Evolutionary conservation across 2,797 vertebrate species (phyloP), one percentile per base, ranked within the genome.

Genomic region (Merluccius polli): DNA sequence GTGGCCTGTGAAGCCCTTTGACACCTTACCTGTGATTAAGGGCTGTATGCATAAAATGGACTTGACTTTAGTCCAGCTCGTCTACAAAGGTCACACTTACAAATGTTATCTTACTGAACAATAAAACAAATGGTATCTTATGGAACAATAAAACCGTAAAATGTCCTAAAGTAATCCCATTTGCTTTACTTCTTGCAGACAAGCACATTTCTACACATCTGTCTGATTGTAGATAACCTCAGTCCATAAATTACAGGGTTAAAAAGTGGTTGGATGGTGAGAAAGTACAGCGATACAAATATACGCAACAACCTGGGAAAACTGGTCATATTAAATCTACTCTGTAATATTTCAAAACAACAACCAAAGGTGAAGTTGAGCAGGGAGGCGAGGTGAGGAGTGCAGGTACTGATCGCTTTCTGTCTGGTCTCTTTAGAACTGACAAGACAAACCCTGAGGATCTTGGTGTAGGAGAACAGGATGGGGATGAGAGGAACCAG

Each of bases 201-300:
- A 8, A 84, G 16, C 0, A 82, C 0, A 8, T 29, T 75, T 76
- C 73, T 78, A 36, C 63, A 76, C 2, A 65, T 13, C 3, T 31
- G 15, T 7, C 72, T 68, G 1, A 90, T 87, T 35, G 79, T 82
- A 0, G 82, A 71, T 68, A 87, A 75, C 52, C 82, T 79, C 35
- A 88, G 75, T 4, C 87, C 87, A 6, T 87, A 85, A 44, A 89
- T 12, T 0, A 87, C 1, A 1, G 88, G 87, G 41, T 79, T 87
- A 16, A 88, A 15, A 1, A 87, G 74, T 0, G 85, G 85, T 71
- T 83, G 87, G 38, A 68, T 73, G 29, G 77, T 83, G 4, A 90
- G 75, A 18, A 84, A 90, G 73, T 91, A 88, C 33, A 90, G n/a
- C 0, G 87, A 87, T 6, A 89, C 13, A 0, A 88, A 1, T 1